A percentile compares a stretch with the other conserved stretches of the same genome.
Conservation (phyloP, 2,888 invertebrate species). For the Nomada lathburiana region DNA sequence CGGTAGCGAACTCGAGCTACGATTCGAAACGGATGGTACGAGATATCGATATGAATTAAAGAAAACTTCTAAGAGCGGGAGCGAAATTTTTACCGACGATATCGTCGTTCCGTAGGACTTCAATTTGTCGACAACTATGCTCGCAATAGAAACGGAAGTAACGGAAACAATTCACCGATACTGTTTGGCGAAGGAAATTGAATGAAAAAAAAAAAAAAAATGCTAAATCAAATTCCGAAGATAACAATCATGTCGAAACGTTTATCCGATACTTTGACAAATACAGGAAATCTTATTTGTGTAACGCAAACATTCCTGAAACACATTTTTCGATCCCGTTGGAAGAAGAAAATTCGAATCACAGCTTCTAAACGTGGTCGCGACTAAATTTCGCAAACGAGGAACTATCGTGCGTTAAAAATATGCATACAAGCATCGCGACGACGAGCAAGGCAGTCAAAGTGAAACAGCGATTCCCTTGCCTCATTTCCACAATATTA, state of each 20-base stretch:
- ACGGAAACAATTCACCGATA: neutral
- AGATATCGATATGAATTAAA: constrained; percentile 3
- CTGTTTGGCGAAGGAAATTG: neutral
- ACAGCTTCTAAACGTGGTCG: neutral
- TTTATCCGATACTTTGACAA: neutral
- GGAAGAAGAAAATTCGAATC: neutral
- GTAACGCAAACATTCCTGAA: too few species aligned
- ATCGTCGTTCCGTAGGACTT: neutral
- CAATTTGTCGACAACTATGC: neutral
- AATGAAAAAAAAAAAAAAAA: neutral
- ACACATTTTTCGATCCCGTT: neutral
- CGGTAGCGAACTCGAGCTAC: constrained; percentile 9
- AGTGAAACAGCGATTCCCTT: constrained; percentile 32
- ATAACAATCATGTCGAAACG: neutral
- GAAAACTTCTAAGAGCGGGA: constrained; percentile 2
- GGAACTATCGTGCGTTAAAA: constrained; percentile 18
- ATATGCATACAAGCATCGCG: constrained; percentile 10
- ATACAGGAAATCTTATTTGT: too few species aligned
- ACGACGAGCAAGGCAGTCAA: constrained; percentile 6
- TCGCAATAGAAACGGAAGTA: neutral
- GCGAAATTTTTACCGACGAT: constrained; percentile 8
- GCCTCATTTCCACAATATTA: constrained; percentile 25
- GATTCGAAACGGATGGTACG: neutral
- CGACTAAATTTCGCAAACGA: constrained; percentile 7
- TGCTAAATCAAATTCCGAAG: neutral